A percentile compares a stretch with the other conserved stretches of the same genome.
Conservation (phyloP, 2,888 invertebrate genomes). For the Stenolophus ochropezus region DNA sequence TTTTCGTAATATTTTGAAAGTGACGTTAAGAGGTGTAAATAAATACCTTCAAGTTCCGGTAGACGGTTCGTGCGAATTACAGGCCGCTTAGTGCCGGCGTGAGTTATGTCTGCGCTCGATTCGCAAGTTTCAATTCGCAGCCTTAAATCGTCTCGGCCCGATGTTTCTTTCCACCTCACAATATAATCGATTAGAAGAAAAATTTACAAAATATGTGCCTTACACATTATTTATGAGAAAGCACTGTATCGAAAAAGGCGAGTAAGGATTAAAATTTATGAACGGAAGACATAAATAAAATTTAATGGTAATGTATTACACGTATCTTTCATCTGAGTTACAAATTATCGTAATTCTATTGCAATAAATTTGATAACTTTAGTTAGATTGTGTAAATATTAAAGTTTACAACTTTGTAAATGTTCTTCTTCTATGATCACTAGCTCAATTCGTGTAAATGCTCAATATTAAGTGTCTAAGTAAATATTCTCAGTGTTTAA, state of each 20-base stretch:
- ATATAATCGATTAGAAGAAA: neutral
- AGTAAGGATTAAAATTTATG: neutral
- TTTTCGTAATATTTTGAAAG: neutral
- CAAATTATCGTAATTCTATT: too few relatives aligned
- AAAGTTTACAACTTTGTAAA: too few relatives aligned
- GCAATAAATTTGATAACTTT: too few relatives aligned
- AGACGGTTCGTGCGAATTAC: neutral
- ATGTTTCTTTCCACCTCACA: neutral
- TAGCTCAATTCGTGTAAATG: too few relatives aligned
- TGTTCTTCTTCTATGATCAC: too few relatives aligned
- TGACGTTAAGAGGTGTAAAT: neutral
- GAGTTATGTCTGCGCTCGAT: slow-evolving; percentile 2
- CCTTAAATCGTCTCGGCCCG: neutral
- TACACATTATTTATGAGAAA: neutral
- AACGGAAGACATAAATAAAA: neutral
- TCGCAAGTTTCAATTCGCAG: neutral
- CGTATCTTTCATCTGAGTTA: too few relatives aligned
- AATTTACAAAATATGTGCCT: neutral
- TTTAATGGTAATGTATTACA: too few relatives aligned
- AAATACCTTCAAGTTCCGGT: neutral
- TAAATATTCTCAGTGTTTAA: too few relatives aligned
- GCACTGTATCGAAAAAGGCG: neutral
- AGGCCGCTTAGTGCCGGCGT: neutral
- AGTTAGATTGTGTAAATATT: too few relatives aligned
- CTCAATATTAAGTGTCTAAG: too few relatives aligned